Percentiles rank a stretch among this genome's conserved stretches.
These are phyloP conservation scores for Cynopterus sphinx DNA, from an alignment of 2,797 vertebrate genomes.

Conservation along the genomic window DNA sequence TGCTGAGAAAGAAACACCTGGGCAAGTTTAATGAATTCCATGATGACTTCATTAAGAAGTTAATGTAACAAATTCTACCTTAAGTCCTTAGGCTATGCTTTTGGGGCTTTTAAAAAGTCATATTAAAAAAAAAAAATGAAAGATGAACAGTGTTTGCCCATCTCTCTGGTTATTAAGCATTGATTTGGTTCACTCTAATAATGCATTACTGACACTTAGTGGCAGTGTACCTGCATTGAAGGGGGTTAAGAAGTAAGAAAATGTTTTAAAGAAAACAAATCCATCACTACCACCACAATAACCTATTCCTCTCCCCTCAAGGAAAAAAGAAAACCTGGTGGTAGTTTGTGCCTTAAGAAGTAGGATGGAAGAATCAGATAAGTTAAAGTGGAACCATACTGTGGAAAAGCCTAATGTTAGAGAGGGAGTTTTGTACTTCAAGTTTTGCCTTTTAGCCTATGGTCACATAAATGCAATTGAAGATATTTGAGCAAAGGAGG, in stretches of 20 bases:
- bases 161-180: neutral
- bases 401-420: neutral
- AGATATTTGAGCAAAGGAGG: neutral
- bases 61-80: neutral
- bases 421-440: neutral
- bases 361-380: neutral
- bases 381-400: too few relatives aligned
- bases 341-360: neutral
- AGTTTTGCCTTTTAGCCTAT: neutral
- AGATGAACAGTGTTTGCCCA: neutral
- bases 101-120: neutral
- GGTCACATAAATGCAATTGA: too few relatives aligned
- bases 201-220: conserved; percentile 51
- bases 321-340: neutral
- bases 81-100: neutral
- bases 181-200: neutral
- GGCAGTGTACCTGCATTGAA: conserved; percentile 45
- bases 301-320: neutral
- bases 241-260: neutral
- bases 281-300: neutral
- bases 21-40: neutral
- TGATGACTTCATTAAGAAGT: neutral
- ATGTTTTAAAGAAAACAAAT: neutral
- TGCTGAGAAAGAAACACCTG: neutral
- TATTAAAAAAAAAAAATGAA: neutral